Percentiles rank a stretch among this genome's conserved stretches.
These are phyloP conservation scores for Zaprionus africanus DNA, from an alignment of 1,140 invertebrate species.

Conservation along the genomic window DNA sequence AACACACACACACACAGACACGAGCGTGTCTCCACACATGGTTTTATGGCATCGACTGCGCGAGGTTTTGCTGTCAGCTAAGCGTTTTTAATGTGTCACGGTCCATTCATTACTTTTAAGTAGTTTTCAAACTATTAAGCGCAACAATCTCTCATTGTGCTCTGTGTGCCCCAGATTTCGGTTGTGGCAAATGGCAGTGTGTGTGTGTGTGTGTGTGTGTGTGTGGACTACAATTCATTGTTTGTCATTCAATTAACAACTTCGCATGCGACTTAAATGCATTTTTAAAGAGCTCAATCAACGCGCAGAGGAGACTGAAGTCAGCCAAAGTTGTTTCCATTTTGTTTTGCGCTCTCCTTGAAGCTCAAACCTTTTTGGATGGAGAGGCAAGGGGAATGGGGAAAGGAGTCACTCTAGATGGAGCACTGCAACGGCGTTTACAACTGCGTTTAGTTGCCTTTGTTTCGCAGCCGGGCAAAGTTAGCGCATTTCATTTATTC, in stretches of 20 bases:
- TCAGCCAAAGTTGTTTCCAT: slow-evolving; percentile 46
- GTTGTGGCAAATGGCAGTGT: background rate
- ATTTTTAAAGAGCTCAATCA: slow-evolving; percentile 78
- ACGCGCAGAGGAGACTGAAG: slow-evolving; percentile 63
- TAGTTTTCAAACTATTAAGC: slow-evolving; percentile 71
- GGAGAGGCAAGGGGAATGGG: background rate
- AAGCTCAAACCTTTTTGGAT: background rate
- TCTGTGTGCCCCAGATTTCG: slow-evolving; percentile 48
- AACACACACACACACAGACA: slow-evolving; percentile 12
- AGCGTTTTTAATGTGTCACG: slow-evolving; percentile 70
- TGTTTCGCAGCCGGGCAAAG: slow-evolving; percentile 66
- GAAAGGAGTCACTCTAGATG: background rate
- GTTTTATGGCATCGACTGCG: slow-evolving; percentile 31
- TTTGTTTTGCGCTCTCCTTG: slow-evolving; percentile 5
- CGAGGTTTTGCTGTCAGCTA: slow-evolving; percentile 60
- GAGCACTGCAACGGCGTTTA: slow-evolving; percentile 51
- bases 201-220: slow-evolving; percentile 9
- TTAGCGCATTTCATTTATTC: slow-evolving; percentile 80
- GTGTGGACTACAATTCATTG: slow-evolving; percentile 3
- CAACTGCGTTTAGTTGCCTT: slow-evolving; percentile 66
- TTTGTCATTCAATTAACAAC: slow-evolving; percentile 62
- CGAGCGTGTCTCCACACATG: slow-evolving; percentile 2
- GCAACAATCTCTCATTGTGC: slow-evolving; percentile 57
- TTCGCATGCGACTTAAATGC: slow-evolving; percentile 40
- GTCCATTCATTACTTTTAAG: slow-evolving; percentile 77